These are phyloP conservation scores for Clarias laeviceps DNA, from an alignment of 2,797 vertebrate genomes.

Conservation along the genomic window DNA sequence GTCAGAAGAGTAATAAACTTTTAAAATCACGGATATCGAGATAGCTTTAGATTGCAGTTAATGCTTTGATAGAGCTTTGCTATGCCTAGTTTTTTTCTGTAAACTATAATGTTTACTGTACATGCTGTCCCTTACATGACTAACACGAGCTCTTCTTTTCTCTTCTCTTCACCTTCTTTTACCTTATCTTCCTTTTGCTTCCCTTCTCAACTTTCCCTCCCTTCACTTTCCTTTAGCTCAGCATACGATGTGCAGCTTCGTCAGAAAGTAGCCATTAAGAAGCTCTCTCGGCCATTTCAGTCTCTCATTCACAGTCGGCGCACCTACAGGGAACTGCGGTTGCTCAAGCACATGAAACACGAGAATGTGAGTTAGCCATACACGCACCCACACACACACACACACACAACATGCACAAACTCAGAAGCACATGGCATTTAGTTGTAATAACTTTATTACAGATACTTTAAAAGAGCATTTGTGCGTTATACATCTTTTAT, in stretches of 20 bases:
- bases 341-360: constrained; percentile 98
- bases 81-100: neutral
- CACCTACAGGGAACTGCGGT: constrained; percentile 92
- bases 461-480: neutral
- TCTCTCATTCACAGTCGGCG: constrained; percentile 94
- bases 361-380: constrained; percentile 86
- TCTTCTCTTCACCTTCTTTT: neutral
- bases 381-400: neutral
- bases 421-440: neutral
- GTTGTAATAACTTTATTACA: neutral
- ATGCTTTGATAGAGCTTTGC: neutral
- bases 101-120: constrained; percentile 1
- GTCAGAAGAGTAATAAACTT: constrained; percentile 6
- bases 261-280: constrained; percentile 95
- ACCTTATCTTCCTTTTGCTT: neutral
- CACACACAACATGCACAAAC: neutral
- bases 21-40: neutral
- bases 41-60: neutral
- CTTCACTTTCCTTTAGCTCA: constrained; percentile 74
- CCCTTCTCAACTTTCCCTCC: neutral
- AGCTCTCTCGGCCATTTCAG: constrained; percentile 95
- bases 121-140: neutral
- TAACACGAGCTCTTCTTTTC: neutral
- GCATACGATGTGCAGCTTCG: constrained; percentile 85
- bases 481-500: neutral